These are phyloP conservation scores for Indri indri DNA, from an alignment of 2,113 vertebrate species.

Conservation along the genomic window DNA sequence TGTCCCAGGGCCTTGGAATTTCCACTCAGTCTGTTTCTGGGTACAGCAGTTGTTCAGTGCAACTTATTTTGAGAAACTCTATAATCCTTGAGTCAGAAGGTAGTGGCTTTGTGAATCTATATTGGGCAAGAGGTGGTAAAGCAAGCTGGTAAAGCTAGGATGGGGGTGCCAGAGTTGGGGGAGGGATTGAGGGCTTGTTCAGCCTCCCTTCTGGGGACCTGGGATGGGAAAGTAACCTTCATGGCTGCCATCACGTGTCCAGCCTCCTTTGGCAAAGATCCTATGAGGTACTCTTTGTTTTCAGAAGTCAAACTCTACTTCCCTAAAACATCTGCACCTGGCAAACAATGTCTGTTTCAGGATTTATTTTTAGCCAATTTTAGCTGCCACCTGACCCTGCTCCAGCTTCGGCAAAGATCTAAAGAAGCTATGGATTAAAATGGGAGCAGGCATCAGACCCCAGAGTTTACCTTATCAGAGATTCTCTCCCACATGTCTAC, in stretches of 20 bases:
- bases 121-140: slow-evolving; percentile 62
- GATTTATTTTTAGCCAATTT: slow-evolving; percentile 79
- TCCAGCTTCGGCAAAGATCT: background rate
- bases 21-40: slow-evolving; percentile 77
- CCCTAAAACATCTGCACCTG: slow-evolving; percentile 69
- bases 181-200: background rate
- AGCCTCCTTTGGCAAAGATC: background rate
- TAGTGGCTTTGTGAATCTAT: slow-evolving; percentile 79
- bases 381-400: background rate
- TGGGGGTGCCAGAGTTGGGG: background rate
- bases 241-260: background rate
- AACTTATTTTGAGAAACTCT: slow-evolving; percentile 85
- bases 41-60: slow-evolving; percentile 79
- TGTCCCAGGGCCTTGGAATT: slow-evolving; percentile 68
- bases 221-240: background rate
- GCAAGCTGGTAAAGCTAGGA: background rate
- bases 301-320: slow-evolving; percentile 57
- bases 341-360: slow-evolving; percentile 65
- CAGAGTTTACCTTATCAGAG: slow-evolving; percentile 71
- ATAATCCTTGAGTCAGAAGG: slow-evolving; percentile 77
- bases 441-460: slow-evolving; percentile 69
- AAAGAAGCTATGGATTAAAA: slow-evolving; percentile 67
- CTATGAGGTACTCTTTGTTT: background rate
- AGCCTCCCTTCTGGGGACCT: background rate
- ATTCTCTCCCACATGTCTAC: background rate